Evolutionary conservation across 53 echinoderm and acorn worm species (phyloP).

Genomic region (Hippasteria phrygiana): DNA sequence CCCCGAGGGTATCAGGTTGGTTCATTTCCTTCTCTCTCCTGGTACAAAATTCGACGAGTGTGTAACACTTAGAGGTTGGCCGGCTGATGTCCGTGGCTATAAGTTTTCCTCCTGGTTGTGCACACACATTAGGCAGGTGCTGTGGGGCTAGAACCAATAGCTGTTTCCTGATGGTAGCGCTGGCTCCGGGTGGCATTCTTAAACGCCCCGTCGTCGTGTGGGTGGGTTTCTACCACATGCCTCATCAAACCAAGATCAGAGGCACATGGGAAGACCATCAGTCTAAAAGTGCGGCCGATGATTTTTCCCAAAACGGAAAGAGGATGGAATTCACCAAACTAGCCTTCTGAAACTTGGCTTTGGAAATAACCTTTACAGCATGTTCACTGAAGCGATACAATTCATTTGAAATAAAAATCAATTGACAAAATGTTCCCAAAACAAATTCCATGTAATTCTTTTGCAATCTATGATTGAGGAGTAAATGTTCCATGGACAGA

Average conservation of each 20-base stretch:
- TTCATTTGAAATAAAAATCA: too few species aligned
- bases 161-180: neutral
- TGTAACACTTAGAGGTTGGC: slow-evolving; percentile 55
- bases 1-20: slow-evolving; percentile 45
- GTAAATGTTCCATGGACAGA: too few species aligned
- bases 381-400: too few species aligned
- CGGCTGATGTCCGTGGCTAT: slow-evolving; percentile 37
- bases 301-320: too few species aligned
- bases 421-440: too few species aligned
- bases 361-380: too few species aligned
- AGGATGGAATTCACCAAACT: too few species aligned
- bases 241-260: slow-evolving; percentile 11
- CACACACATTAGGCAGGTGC: slow-evolving; percentile 60
- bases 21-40: slow-evolving; percentile 41
- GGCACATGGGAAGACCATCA: neutral
- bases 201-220: too few species aligned
- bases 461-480: too few species aligned
- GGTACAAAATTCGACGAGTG: slow-evolving; percentile 49
- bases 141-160: neutral
- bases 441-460: too few species aligned
- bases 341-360: too few species aligned
- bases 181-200: neutral
- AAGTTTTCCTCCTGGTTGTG: slow-evolving; percentile 44
- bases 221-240: neutral
- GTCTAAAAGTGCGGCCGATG: too few species aligned